Percentiles rank a stretch among this genome's conserved stretches.
These are phyloP conservation scores for Phengaris alcon DNA, from an alignment of 2,888 invertebrate species.

Conservation along the genomic window DNA sequence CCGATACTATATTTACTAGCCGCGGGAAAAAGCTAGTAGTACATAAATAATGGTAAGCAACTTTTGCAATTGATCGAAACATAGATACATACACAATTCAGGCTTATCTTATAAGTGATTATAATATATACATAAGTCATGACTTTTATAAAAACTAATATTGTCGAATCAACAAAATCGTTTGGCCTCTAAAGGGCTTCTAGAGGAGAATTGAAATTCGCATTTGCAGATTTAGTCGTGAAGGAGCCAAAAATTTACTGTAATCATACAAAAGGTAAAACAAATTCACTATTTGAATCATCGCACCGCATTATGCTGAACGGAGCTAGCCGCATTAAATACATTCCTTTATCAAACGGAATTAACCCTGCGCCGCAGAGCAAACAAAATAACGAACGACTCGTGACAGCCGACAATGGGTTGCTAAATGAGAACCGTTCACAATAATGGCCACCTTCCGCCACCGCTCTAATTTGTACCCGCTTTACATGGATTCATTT, in stretches of 20 bases:
- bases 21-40: too few relatives aligned
- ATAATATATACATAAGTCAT: too few relatives aligned
- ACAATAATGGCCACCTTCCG: slow-evolving; percentile 23
- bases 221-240: neutral
- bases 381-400: slow-evolving; percentile 18
- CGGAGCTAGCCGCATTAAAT: neutral
- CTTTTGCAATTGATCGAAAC: too few relatives aligned
- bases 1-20: too few relatives aligned
- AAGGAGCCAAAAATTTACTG: neutral
- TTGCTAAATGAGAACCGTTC: slow-evolving; percentile 19
- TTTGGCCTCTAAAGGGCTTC: too few relatives aligned
- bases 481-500: neutral
- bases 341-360: slow-evolving; percentile 12
- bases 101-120: too few relatives aligned
- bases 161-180: too few relatives aligned
- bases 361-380: slow-evolving; percentile 15
- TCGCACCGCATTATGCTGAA: slow-evolving; percentile 1
- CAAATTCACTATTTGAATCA: neutral
- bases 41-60: too few relatives aligned
- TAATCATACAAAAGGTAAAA: neutral
- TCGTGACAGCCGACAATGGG: slow-evolving; percentile 21
- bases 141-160: too few relatives aligned
- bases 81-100: too few relatives aligned
- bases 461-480: neutral
- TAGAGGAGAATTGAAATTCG: too few relatives aligned